phyloP scores from a whole-genome alignment of 53 echinoderm and acorn worm genomes.

The Astropecten irregularis region DNA sequence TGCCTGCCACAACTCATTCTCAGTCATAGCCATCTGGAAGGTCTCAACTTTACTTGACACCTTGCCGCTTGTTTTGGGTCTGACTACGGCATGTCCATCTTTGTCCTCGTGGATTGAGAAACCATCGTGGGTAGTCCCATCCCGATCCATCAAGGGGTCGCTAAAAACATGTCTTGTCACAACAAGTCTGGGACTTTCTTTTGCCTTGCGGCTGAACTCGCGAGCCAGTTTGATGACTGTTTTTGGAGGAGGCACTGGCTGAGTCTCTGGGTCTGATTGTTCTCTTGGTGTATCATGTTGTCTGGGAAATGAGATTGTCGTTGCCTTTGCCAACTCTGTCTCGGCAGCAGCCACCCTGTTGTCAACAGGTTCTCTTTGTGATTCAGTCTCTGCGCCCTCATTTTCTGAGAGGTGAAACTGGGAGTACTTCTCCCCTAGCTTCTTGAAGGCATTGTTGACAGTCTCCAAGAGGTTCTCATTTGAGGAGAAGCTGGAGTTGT shows the following conservation, averaged over 20 bases:
- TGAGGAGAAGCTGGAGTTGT: slow-evolving; percentile 56
- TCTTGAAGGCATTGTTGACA: slow-evolving; percentile 75
- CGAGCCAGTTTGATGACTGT: slow-evolving; percentile 49
- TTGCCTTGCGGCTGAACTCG: slow-evolving; percentile 55
- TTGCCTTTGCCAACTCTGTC: slow-evolving; percentile 6
- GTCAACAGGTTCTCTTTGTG: slow-evolving; percentile 24
- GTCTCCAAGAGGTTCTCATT: slow-evolving; percentile 83
- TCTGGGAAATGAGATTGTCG: neutral
- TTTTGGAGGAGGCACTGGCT: slow-evolving; percentile 7
- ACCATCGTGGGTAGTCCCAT: neutral
- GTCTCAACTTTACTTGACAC: slow-evolving; percentile 40
- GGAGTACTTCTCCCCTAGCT: slow-evolving; percentile 75
- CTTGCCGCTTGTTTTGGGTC: slow-evolving; percentile 4
- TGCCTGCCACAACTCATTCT: slow-evolving; percentile 22
- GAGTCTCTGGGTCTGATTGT: neutral
- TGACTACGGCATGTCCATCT: slow-evolving; percentile 17
- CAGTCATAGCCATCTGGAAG: slow-evolving; percentile 41
- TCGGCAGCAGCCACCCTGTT: slow-evolving; percentile 7
- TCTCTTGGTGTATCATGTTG: neutral
- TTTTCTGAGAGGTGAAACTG: slow-evolving; percentile 24
- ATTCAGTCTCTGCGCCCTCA: neutral
- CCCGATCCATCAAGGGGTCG: slow-evolving; percentile 7
- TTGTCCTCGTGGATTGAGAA: slow-evolving; percentile 5
- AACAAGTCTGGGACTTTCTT: slow-evolving; percentile 10
- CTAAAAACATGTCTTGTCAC: slow-evolving; percentile 8